Evolutionary conservation across 2,888 invertebrate genomes (phyloP).

Genomic region (Atrina japonica): DNA sequence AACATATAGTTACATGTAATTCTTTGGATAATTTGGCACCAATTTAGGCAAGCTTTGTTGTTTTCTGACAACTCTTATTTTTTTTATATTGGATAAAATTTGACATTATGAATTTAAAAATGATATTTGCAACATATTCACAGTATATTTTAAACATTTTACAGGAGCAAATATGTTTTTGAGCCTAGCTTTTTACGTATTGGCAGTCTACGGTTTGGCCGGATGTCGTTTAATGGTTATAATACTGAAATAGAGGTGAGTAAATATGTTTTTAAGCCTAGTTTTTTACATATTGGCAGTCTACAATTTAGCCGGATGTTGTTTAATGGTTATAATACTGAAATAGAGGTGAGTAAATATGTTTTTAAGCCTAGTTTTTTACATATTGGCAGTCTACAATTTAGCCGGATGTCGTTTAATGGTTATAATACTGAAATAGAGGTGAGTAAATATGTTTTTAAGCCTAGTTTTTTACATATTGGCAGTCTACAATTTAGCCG

Average conservation of each 20-base stretch:
- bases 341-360: slow-evolving; percentile 85
- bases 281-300: slow-evolving; percentile 83
- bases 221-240: slow-evolving; percentile 95
- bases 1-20: too few species aligned
- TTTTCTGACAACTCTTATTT: too few species aligned
- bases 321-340: slow-evolving; percentile 95
- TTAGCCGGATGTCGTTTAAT: slow-evolving; percentile 93
- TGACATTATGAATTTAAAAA: too few species aligned
- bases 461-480: slow-evolving; percentile 72
- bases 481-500: slow-evolving; percentile 91
- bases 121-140: too few species aligned
- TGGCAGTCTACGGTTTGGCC: slow-evolving; percentile 90
- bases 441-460: slow-evolving; percentile 70
- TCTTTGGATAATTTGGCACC: too few species aligned
- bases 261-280: slow-evolving; percentile 65
- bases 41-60: too few species aligned
- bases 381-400: slow-evolving; percentile 86
- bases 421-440: slow-evolving; percentile 97
- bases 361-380: slow-evolving; percentile 68
- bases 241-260: slow-evolving; percentile 92
- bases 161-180: slow-evolving; percentile 62
- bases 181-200: slow-evolving; percentile 72
- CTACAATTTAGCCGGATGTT: slow-evolving; percentile 92
- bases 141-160: too few species aligned
- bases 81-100: too few species aligned